Conservation (phyloP, 1,140 invertebrate species). For the Chelonus insularis region DNA sequence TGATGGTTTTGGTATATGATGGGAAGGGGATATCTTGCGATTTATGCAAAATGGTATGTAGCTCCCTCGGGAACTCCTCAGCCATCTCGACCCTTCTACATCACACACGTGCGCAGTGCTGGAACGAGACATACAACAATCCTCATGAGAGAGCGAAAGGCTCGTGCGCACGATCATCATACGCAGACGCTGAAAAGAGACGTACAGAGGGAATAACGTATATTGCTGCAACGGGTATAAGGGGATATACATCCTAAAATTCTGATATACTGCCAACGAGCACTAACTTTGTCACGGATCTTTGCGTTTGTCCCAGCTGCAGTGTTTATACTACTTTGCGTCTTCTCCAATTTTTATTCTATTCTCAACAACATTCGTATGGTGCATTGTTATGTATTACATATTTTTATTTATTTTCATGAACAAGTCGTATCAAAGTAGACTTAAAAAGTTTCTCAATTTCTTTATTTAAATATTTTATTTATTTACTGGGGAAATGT, state of each 20-base stretch:
- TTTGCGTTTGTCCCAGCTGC: slow-evolving; percentile 26
- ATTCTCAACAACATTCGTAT: slow-evolving; percentile 21
- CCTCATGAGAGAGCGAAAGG: slow-evolving; percentile 14
- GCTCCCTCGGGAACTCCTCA: slow-evolving; percentile 52
- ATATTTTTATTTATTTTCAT: not conserved
- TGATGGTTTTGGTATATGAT: slow-evolving; percentile 34
- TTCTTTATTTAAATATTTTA: too few species aligned
- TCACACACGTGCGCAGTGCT: slow-evolving; percentile 50
- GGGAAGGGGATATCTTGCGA: slow-evolving; percentile 55
- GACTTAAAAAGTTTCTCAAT: too few species aligned
- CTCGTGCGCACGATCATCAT: not conserved
- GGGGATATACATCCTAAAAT: slow-evolving; percentile 11
- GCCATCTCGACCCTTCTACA: slow-evolving; percentile 39
- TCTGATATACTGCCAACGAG: slow-evolving; percentile 34
- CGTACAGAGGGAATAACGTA: not conserved
- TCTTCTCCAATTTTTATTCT: slow-evolving; percentile 24
- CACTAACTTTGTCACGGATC: slow-evolving; percentile 25
- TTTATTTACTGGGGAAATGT: too few species aligned
- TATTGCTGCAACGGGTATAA: not conserved
- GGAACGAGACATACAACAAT: slow-evolving; percentile 7
- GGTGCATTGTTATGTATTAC: slow-evolving; percentile 10
- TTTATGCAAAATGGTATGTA: slow-evolving; percentile 60
- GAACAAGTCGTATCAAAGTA: too few species aligned
- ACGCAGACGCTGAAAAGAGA: not conserved
- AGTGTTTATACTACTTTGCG: not conserved